phyloP scores from a whole-genome alignment of 1,140 invertebrate species.

The Matsumurasca onukii region DNA sequence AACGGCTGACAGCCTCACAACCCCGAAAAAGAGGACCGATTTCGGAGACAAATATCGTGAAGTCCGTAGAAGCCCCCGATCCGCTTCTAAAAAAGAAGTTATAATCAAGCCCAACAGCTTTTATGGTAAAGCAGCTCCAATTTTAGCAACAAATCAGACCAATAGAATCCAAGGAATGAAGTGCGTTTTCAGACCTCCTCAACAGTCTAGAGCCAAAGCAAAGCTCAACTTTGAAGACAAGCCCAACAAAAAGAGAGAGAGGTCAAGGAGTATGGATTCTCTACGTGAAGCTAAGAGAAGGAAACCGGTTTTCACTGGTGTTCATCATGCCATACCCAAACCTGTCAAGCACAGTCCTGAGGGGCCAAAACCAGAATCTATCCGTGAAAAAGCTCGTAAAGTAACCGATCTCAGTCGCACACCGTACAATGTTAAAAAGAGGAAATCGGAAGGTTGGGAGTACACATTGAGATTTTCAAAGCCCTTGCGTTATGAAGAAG shows the following conservation, averaged over 20 bases:
- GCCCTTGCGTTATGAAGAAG: background rate
- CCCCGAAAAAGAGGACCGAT: slow-evolving; percentile 3
- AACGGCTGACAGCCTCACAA: background rate
- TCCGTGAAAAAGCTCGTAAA: slow-evolving; percentile 19
- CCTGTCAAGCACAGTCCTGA: background rate
- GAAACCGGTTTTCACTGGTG: slow-evolving; percentile 20
- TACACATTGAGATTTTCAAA: slow-evolving; percentile 19
- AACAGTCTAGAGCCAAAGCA: slow-evolving; percentile 14
- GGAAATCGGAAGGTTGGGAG: slow-evolving; percentile 14
- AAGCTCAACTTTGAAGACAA: slow-evolving; percentile 18
- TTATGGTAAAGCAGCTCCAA: slow-evolving; percentile 20
- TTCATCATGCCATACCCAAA: slow-evolving; percentile 22
- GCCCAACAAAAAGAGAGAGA: background rate
- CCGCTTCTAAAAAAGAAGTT: slow-evolving; percentile 9
- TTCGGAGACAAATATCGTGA: background rate
- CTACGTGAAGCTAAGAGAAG: background rate
- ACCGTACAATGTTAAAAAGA: slow-evolving; percentile 15
- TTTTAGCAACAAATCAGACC: slow-evolving; percentile 22
- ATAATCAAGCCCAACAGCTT: slow-evolving; percentile 19
- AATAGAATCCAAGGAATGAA: slow-evolving; percentile 17
- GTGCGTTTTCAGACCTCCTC: slow-evolving; percentile 8
- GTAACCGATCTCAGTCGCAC: background rate
- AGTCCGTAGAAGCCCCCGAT: background rate
- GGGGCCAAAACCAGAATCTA: background rate
- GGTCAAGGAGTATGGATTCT: slow-evolving; percentile 15